A percentile compares a stretch with the other conserved stretches of the same genome.
Evolutionary conservation across 2,113 vertebrate genomes (phyloP).

Genomic region (Dinomys branickii): DNA sequence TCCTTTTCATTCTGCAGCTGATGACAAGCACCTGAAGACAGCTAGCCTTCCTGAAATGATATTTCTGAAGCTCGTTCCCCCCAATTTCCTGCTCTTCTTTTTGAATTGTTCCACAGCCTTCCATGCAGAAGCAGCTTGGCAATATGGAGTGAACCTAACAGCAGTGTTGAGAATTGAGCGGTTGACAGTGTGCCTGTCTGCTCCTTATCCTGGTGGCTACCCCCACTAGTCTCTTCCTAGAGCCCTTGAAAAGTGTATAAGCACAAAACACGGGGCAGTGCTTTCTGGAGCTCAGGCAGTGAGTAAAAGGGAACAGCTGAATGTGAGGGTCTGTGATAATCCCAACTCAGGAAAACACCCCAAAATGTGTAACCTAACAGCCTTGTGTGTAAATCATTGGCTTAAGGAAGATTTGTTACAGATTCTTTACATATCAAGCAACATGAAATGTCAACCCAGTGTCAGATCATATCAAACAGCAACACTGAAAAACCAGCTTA

Average conservation of each 20-base stretch:
- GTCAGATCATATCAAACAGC: background rate
- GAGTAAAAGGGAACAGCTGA: background rate
- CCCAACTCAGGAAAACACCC: background rate
- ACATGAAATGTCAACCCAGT: background rate
- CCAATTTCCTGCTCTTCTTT: background rate
- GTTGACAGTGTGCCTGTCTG: background rate
- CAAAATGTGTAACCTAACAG: background rate
- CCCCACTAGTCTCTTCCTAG: background rate
- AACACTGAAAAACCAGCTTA: background rate
- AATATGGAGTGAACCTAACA: background rate
- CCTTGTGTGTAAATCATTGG: background rate
- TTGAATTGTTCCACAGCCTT: background rate
- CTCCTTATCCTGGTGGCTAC: background rate
- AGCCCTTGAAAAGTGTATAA: background rate
- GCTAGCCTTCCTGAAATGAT: conserved; percentile 12
- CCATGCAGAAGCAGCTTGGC: background rate
- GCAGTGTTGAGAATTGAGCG: background rate
- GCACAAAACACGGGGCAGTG: background rate
- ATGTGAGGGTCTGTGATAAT: background rate
- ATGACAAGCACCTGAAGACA: background rate
- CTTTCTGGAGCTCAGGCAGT: background rate
- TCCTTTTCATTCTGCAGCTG: background rate
- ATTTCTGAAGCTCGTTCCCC: conserved; percentile 13
- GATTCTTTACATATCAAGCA: background rate
- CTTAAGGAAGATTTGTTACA: background rate